A percentile compares a stretch with the other conserved stretches of the same genome.
These are phyloP conservation scores for Psammodynastes pulverulentus DNA, from an alignment of 2,113 vertebrate species.

Conservation along the genomic window DNA sequence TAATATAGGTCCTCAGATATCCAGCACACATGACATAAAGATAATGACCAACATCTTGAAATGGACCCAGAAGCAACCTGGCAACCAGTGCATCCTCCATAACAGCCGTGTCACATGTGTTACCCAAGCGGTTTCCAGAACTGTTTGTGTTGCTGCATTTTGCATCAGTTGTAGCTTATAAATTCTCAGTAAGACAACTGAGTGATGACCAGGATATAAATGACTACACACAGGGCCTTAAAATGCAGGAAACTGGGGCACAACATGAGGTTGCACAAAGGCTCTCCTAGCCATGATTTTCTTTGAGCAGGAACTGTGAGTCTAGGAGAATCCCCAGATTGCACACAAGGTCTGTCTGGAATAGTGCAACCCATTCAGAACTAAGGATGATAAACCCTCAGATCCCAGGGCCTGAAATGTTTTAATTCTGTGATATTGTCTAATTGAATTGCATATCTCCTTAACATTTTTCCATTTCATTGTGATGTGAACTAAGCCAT, in stretches of 20 bases:
- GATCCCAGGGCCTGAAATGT: not conserved
- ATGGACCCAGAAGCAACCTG: not conserved
- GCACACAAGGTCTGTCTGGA: not conserved
- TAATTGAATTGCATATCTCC: not conserved
- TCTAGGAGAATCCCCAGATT: not conserved
- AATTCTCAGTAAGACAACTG: not conserved
- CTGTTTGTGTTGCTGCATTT: not conserved
- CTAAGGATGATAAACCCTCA: not conserved
- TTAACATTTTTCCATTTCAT: not conserved
- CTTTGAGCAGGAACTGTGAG: not conserved
- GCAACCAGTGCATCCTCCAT: not conserved
- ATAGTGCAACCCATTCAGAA: not conserved
- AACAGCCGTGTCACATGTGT: not conserved
- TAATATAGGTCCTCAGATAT: not conserved
- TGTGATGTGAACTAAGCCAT: not conserved
- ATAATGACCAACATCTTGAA: not conserved
- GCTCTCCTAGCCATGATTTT: not conserved
- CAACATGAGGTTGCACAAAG: not conserved
- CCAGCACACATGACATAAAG: not conserved
- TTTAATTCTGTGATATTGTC: not conserved
- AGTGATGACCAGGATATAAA: too few species aligned
- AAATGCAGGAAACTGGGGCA: not conserved
- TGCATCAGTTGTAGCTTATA: not conserved
- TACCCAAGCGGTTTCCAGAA: not conserved
- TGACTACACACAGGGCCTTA: not conserved